Evolutionary conservation across 2,888 invertebrate genomes (phyloP), one percentile per base, ranked within the genome.

Genomic region (Iselma pallidipennis): DNA sequence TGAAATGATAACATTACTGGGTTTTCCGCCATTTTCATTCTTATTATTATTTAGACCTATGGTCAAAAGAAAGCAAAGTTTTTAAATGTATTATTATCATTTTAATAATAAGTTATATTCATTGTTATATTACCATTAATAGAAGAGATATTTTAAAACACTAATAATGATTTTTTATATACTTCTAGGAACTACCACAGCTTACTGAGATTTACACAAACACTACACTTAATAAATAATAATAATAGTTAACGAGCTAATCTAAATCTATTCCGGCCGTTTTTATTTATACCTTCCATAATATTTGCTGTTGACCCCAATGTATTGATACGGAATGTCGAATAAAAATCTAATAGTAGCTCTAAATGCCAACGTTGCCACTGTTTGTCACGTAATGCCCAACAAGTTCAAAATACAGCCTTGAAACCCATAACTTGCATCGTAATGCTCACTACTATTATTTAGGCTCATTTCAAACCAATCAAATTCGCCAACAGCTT

Each of bases 21-120:
- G 54, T 70, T 73, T 65, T 74, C 74, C 69, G 73, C 70, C 73
- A 73, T 74, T 71, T 74, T 73, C 73, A 71, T 73, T 66, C 59
- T 71, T 64, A 53, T 62, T 62, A 29, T 57, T 61, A 0, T 14
- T 33, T n/a, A n/a, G n/a, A n/a, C n/a, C 31, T 4, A 14, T 14
- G 14, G 5, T 33, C 7, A 7, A 29, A 29, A 29, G 4, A 3
- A 12, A 12, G 12, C 29, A 29, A 14, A 16, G 7, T 7, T 37
- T 37, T 37, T 19, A 16, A 9, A 16, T 14, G 9, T 37, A 12
- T 2, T 29, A 29, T 29, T 12, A 26, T 29, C 12, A 29, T 12
- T 29, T 26, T 26, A 26, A 26, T 26, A 26, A 26, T 26, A 26
- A n/a, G 26, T 26, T 26, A 26, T 3, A 29, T 7, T 29, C n/a